Evolutionary conservation across 2,888 invertebrate genomes (phyloP).

Genomic region (Oscheius sp.): DNA sequence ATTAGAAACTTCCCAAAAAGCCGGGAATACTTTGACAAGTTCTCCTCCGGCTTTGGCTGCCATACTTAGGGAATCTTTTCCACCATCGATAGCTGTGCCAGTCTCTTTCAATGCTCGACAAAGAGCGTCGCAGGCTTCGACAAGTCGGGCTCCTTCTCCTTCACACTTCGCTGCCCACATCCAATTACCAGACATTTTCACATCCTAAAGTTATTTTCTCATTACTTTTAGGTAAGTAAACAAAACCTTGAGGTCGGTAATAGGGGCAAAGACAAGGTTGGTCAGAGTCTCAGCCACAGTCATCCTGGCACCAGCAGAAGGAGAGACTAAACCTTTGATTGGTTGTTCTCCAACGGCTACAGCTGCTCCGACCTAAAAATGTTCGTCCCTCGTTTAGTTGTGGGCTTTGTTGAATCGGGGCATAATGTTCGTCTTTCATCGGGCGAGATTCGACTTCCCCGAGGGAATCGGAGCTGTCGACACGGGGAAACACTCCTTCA

Average conservation of each 20-base stretch:
- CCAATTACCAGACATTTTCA: conserved; percentile 99
- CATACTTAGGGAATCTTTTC: conserved; percentile 97
- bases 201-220: conserved; percentile 79
- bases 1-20: not conserved
- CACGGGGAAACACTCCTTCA: conserved; percentile 13
- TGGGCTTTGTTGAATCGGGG: not conserved
- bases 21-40: conserved; percentile 47
- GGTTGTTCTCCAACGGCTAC: conserved; percentile 97
- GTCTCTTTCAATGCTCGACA: conserved; percentile 77
- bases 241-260: conserved; percentile 73
- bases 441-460: conserved; percentile 14
- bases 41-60: conserved; percentile 83
- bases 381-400: not conserved
- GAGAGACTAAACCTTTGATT: conserved; percentile 87
- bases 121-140: conserved; percentile 88
- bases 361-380: conserved; percentile 83
- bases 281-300: conserved; percentile 92
- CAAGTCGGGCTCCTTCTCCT: conserved; percentile 89
- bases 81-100: conserved; percentile 92
- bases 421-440: conserved; percentile 34
- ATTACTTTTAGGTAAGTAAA: conserved; percentile 73
- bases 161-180: conserved; percentile 99
- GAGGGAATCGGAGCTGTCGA: conserved; percentile 33
- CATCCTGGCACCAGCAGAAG: conserved; percentile 90
- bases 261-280: conserved; percentile 85